phyloP scores from a whole-genome alignment of 2,113 vertebrate species.

The Podocnemis expansa region DNA sequence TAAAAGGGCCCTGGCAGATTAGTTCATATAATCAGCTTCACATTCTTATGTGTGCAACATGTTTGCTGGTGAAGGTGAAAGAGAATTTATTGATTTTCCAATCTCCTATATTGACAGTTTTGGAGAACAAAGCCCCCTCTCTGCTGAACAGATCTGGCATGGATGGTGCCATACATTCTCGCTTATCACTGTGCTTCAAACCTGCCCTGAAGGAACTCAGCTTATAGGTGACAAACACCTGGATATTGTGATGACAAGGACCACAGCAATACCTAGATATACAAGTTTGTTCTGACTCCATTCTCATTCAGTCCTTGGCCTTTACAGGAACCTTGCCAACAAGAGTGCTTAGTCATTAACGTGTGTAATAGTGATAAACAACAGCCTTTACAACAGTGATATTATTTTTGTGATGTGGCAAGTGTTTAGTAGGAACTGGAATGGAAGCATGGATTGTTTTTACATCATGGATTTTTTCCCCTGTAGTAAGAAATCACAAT shows the following conservation, averaged over 20 bases:
- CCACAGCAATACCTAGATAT: neutral
- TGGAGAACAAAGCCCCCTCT: constrained; percentile 41
- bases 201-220: neutral
- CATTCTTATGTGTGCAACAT: neutral
- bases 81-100: constrained; percentile 26
- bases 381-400: neutral
- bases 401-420: neutral
- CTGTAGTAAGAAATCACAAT: neutral
- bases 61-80: neutral
- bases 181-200: neutral
- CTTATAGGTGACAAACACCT: neutral
- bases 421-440: neutral
- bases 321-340: neutral
- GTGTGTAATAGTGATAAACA: neutral
- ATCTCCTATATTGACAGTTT: constrained; percentile 27
- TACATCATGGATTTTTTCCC: neutral
- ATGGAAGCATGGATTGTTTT: neutral
- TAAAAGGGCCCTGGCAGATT: neutral
- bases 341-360: neutral
- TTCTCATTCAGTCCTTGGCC: neutral
- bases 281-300: neutral
- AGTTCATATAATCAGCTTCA: constrained; percentile 30
- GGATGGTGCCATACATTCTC: constrained; percentile 27
- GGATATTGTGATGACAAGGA: neutral
- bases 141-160: constrained; percentile 9